These are phyloP conservation scores for Chrysocyon brachyurus DNA, from an alignment of 2,797 vertebrate species.

Conservation along the genomic window DNA sequence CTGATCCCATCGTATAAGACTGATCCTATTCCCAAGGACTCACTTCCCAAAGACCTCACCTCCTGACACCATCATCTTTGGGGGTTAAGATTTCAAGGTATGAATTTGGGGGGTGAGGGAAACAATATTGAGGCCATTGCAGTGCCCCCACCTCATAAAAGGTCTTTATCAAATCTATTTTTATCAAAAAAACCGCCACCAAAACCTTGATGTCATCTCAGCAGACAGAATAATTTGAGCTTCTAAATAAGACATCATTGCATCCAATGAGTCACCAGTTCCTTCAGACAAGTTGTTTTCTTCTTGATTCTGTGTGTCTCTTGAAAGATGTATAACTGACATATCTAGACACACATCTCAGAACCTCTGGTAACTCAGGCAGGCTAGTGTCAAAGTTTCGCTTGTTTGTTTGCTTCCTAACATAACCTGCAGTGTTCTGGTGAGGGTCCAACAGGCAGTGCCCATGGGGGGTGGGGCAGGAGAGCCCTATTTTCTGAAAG, in stretches of 20 bases:
- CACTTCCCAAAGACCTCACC: not conserved
- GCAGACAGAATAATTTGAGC: not conserved
- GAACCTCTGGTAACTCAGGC: fast-evolving
- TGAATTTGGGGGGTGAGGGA: not conserved
- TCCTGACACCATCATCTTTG: not conserved
- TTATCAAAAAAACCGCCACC: too few relatives aligned
- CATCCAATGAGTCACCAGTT: fast-evolving
- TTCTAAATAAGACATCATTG: not conserved
- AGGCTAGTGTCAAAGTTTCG: fast-evolving
- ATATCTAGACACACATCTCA: fast-evolving
- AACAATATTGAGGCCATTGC: not conserved
- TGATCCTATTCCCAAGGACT: not conserved
- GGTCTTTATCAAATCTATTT: not conserved
- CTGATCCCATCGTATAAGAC: not conserved
- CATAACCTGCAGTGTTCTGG: fast-evolving
- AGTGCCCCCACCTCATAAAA: not conserved
- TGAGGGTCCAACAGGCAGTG: fast-evolving
- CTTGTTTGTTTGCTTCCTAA: not conserved
- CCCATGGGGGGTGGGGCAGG: not conserved
- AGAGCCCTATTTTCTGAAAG: not conserved
- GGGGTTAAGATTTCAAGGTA: not conserved
- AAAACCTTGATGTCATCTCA: not conserved
- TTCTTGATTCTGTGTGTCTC: not conserved
- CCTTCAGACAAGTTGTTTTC: not conserved
- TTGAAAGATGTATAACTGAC: not conserved